Conservation (phyloP, 2,888 invertebrate genomes). For the Hypena proboscidalis region DNA sequence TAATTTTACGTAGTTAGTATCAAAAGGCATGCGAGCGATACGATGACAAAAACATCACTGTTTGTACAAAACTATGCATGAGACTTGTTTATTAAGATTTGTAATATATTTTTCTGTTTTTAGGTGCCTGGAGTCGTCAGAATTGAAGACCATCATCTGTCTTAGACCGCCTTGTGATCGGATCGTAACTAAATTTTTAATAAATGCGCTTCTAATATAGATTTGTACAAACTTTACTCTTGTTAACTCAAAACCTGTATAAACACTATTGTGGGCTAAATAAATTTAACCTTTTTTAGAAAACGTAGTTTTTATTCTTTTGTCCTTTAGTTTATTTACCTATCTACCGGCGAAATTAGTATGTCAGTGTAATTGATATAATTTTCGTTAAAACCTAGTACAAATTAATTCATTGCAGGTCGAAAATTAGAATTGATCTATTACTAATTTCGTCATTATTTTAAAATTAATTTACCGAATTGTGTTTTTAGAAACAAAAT, state of each 20-base stretch:
- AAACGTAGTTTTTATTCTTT: constrained; percentile 16
- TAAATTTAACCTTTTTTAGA: constrained; percentile 37
- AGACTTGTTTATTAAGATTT: background rate
- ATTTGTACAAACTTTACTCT: constrained; percentile 36
- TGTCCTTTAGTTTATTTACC: background rate
- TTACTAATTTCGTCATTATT: too few species aligned
- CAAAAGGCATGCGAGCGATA: too few species aligned
- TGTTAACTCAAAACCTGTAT: constrained; percentile 32
- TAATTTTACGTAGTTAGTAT: too few species aligned
- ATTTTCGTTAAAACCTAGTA: too few species aligned
- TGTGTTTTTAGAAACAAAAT: too few species aligned
- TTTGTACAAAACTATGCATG: constrained; percentile 1
- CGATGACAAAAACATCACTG: too few species aligned
- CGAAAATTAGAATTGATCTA: too few species aligned
- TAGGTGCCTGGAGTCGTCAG: constrained; percentile 43
- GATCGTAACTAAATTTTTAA: constrained; percentile 25
- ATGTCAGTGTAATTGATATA: too few species aligned
- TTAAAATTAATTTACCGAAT: too few species aligned
- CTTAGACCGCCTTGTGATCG: constrained; percentile 35
- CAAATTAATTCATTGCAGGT: too few species aligned
- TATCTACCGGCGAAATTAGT: too few species aligned
- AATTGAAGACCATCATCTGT: constrained; percentile 39
- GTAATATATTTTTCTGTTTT: constrained; percentile 33
- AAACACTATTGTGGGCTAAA: constrained; percentile 35
- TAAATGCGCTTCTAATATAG: constrained; percentile 38